Conservation (phyloP, 2,797 vertebrate species). For the Lacerta viridis region DNA sequence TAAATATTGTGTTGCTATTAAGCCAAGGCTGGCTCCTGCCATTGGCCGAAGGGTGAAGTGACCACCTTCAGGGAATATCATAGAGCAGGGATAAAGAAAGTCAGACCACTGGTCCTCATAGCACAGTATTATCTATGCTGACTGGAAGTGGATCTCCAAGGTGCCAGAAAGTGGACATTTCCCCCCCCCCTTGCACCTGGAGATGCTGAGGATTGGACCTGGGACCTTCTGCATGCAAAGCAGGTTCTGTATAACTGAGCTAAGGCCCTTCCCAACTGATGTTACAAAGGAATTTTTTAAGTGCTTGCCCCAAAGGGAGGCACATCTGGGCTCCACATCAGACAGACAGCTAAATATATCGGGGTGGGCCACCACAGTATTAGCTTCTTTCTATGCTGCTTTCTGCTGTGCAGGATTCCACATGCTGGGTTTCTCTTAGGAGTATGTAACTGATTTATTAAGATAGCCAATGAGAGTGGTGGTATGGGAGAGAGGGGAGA, state of each 20-base stretch:
- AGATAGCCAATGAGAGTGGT: constrained; percentile 13
- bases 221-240: too few species aligned
- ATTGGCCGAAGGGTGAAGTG: background rate
- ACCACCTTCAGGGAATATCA: background rate
- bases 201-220: too few species aligned
- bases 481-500: too few species aligned
- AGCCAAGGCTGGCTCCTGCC: too few species aligned
- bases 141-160: too few species aligned
- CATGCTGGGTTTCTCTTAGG: constrained; percentile 43
- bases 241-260: too few species aligned
- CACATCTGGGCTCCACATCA: background rate
- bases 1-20: background rate
- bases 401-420: constrained; percentile 30
- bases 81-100: background rate
- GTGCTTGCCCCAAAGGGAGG: background rate
- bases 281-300: background rate
- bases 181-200: too few species aligned
- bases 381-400: constrained; percentile 39
- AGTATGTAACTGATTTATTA: constrained; percentile 50
- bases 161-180: too few species aligned
- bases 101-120: too few species aligned
- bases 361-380: background rate
- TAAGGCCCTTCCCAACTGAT: too few species aligned
- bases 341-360: background rate
- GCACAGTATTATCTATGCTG: too few species aligned